These are phyloP conservation scores for Ctenoplectra terminalis DNA, from an alignment of 1,140 invertebrate species.

Conservation along the genomic window DNA sequence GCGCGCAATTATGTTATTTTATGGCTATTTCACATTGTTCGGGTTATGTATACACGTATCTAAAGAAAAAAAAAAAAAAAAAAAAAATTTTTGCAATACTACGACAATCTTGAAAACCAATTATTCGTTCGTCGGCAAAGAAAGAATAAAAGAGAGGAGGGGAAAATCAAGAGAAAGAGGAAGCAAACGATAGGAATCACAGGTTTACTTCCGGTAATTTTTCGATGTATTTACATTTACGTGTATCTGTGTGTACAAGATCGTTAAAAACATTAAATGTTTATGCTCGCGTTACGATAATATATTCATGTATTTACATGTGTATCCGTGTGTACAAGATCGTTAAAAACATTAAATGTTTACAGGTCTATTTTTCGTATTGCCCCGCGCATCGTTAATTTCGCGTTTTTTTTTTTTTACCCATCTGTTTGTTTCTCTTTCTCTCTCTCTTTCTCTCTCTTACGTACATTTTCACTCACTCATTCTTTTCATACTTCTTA, in stretches of 20 bases:
- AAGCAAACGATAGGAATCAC: slow-evolving; percentile 53
- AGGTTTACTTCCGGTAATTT: slow-evolving; percentile 75
- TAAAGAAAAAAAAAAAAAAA: slow-evolving; percentile 2
- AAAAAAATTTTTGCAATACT: neutral
- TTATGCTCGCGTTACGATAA: slow-evolving; percentile 79
- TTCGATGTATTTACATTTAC: slow-evolving; percentile 82
- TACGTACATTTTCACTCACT: slow-evolving; percentile 25
- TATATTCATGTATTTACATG: slow-evolving; percentile 80
- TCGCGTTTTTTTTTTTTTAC: neutral
- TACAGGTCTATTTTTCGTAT: slow-evolving; percentile 67
- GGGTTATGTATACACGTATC: neutral
- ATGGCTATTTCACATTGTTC: neutral
- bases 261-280: slow-evolving; percentile 82
- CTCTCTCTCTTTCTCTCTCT: slow-evolving; percentile 52
- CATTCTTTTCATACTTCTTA: neutral
- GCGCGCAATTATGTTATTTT: slow-evolving; percentile 18
- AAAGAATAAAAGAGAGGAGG: neutral
- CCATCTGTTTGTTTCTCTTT: slow-evolving; percentile 51
- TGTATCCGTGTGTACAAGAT: slow-evolving; percentile 79
- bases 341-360: slow-evolving; percentile 81
- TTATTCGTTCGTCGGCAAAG: neutral
- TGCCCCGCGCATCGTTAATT: slow-evolving; percentile 48
- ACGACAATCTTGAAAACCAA: slow-evolving; percentile 6
- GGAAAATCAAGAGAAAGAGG: slow-evolving; percentile 52
- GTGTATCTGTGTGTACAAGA: slow-evolving; percentile 81